phyloP scores from a whole-genome alignment of 2,797 vertebrate genomes.

The Pempheris klunzingeri region DNA sequence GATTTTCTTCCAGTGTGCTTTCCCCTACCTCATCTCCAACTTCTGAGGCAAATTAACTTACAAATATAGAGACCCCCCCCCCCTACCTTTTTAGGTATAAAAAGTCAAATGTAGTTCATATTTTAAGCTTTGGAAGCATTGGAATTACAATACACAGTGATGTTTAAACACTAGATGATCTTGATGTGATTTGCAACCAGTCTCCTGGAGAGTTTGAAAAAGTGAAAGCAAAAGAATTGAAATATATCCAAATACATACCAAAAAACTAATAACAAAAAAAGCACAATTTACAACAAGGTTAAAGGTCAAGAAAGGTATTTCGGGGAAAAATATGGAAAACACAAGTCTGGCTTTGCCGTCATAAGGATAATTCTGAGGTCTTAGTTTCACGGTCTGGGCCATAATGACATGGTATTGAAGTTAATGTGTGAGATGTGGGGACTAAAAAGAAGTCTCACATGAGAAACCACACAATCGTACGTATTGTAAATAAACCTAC shows the following conservation, averaged over 20 bases:
- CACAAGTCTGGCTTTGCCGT: background rate
- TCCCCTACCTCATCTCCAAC: conserved; percentile 10
- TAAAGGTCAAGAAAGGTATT: background rate
- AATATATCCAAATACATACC: background rate
- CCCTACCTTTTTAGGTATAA: background rate
- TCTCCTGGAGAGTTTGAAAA: background rate
- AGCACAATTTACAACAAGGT: background rate
- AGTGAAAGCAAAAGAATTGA: background rate
- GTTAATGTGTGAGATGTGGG: too few species aligned
- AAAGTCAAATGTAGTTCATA: background rate
- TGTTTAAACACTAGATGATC: background rate
- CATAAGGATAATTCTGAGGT: background rate
- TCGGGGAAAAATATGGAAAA: background rate
- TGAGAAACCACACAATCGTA: background rate
- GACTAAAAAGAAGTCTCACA: too few species aligned
- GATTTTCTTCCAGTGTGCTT: conserved; percentile 30
- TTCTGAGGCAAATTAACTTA: conserved; percentile 11
- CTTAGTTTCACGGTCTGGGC: background rate
- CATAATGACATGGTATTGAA: too few species aligned
- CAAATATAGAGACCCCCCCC: background rate
- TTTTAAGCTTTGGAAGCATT: background rate
- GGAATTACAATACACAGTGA: background rate
- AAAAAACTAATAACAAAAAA: background rate
- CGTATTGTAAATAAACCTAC: background rate
- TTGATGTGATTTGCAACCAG: too few species aligned